Base-by-base conservation (phyloP, 2,113 vertebrate species). In the Macquaria ambigua region DNA sequence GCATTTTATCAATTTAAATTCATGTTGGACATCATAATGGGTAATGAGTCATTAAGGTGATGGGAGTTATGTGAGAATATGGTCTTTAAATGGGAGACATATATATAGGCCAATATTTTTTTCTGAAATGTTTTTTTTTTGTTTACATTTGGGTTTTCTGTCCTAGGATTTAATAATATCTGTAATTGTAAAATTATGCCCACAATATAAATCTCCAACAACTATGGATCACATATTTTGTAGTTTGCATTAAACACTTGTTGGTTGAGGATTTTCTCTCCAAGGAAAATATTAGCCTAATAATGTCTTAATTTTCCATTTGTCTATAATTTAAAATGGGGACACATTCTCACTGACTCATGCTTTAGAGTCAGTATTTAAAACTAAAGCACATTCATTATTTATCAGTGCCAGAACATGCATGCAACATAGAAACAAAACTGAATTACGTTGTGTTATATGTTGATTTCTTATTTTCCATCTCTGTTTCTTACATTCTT, bases 211-310 rank as follows among this genome's bases (percentile, higher is more conserved):
- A 41, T 14, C 12, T 64, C 28, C 23, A 39, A 8, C 1, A 77
- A 68, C 4, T 12, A 55, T 2, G 10, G 34, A 8, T 23, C 11
- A 56, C 34, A 55, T 39, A 4, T 55, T 37, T 37, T 56, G 21
- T 9, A 11, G 58, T 4, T 58, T 67, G 41, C 28, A 52, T 8
- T 31, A 11, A 58, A 83, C 61, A 79, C 82, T 79, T 79, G 71
- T 70, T 74, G 75, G n/a, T 16, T 50, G 53, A 76, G 43, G 12
- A 34, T 78, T 48, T 66, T 23, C 1, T 48, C 43, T 21, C 1
- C 46, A 41, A 58, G 10, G 0, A 48, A 34, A 77, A 74, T 70
- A 74, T 72, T 18, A 39, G 9, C 3, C 23, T 46, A 25, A 58
- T 61, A n/a, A 66, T 25, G 21, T 55, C 12, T 18, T 62, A 5